Percentiles rank a stretch among this genome's conserved stretches.
These are phyloP conservation scores for Synodontis membranacea DNA, from an alignment of 2,113 vertebrate genomes.

Conservation along the genomic window DNA sequence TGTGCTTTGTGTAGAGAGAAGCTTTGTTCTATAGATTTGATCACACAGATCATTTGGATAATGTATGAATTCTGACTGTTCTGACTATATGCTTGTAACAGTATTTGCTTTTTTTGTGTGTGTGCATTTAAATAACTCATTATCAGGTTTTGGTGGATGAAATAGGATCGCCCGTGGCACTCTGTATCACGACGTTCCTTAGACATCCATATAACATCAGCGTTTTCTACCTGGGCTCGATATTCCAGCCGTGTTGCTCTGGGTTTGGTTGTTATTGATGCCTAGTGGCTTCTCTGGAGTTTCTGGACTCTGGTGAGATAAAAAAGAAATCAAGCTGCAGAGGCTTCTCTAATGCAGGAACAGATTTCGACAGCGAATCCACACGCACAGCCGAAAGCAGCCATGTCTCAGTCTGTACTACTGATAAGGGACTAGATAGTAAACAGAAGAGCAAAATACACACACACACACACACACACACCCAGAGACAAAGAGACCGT, in stretches of 20 bases:
- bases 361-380: too few relatives aligned
- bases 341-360: not conserved
- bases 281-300: not conserved
- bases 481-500: not conserved
- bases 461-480: not conserved
- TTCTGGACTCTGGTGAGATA: not conserved
- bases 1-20: slow-evolving; percentile 1
- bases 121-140: not conserved
- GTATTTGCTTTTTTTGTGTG: not conserved
- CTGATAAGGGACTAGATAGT: slow-evolving; percentile 16
- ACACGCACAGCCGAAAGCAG: not conserved
- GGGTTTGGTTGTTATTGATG: not conserved
- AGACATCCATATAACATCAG: slow-evolving; percentile 1
- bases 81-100: slow-evolving; percentile 14
- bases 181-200: not conserved
- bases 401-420: not conserved
- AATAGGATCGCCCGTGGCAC: not conserved
- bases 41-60: slow-evolving; percentile 3
- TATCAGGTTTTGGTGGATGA: not conserved
- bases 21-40: not conserved
- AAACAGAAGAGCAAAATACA: not conserved
- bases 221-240: not conserved
- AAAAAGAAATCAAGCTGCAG: not conserved
- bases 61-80: not conserved
- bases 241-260: not conserved